Evolutionary conservation across 2,797 vertebrate species (phyloP).

Genomic region (Syngnathus acus): DNA sequence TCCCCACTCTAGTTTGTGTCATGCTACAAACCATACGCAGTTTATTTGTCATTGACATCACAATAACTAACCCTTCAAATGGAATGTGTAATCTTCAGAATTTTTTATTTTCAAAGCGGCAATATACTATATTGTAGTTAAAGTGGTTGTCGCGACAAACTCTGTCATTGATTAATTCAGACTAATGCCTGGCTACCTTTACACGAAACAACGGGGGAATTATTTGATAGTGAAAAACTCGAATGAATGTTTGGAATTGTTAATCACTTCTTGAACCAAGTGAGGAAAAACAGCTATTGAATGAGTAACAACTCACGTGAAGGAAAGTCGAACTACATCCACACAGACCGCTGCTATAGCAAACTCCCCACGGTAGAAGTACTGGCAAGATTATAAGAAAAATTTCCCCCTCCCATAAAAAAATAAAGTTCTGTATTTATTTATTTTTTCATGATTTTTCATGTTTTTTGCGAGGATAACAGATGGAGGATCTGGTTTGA

Average conservation of each 20-base stretch:
- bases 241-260: not conserved
- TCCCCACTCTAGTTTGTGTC: slow-evolving; percentile 20
- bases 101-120: not conserved
- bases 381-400: not conserved
- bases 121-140: not conserved
- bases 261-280: not conserved
- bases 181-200: not conserved
- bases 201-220: not conserved
- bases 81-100: not conserved
- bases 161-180: not conserved
- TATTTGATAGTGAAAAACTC: not conserved
- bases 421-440: too few species aligned
- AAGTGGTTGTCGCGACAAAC: not conserved
- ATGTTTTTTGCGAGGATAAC: too few species aligned
- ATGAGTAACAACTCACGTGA: not conserved
- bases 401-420: not conserved
- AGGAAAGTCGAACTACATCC: not conserved
- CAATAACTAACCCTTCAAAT: not conserved
- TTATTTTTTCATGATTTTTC: too few species aligned
- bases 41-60: not conserved
- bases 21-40: slow-evolving; percentile 19
- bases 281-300: not conserved
- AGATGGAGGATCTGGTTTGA: too few species aligned
- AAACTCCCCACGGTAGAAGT: not conserved
- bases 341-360: not conserved